These are phyloP conservation scores for Theretra japonica DNA, from an alignment of 2,888 invertebrate genomes.

Conservation along the genomic window DNA sequence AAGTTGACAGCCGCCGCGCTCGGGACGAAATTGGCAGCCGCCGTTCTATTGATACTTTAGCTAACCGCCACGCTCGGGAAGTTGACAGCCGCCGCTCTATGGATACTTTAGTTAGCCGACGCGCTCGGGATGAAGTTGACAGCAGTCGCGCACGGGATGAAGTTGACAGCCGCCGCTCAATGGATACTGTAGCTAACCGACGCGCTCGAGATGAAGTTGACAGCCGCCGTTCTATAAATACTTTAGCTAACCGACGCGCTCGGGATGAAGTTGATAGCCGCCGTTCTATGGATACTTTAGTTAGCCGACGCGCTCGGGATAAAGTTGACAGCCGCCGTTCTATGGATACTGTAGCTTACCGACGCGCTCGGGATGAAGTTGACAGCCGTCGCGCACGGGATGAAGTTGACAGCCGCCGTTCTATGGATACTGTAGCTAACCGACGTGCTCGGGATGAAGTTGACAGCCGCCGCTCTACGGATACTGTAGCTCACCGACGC, in stretches of 20 bases:
- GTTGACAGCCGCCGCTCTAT: neutral
- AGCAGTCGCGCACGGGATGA: neutral
- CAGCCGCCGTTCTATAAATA: neutral
- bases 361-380: neutral
- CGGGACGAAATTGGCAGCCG: neutral
- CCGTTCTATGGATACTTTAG: neutral
- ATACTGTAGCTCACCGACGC: too few relatives aligned
- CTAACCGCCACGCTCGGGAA: too few relatives aligned
- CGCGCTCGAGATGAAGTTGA: constrained; percentile 32
- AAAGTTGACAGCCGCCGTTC: neutral
- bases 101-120: neutral
- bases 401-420: neutral
- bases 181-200: constrained; percentile 6
- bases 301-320: neutral
- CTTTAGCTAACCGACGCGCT: neutral
- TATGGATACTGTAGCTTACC: too few relatives aligned
- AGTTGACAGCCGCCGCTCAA: constrained; percentile 33
- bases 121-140: too few relatives aligned
- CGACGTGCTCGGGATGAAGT: neutral
- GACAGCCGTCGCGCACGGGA: neutral
- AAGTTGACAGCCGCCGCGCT: neutral
- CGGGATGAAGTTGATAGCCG: neutral
- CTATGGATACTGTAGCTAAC: neutral
- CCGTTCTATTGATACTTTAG: neutral
- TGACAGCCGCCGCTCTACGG: neutral